These are phyloP conservation scores for Patella vulgata DNA, from an alignment of 1,140 invertebrate species.

Conservation along the genomic window DNA sequence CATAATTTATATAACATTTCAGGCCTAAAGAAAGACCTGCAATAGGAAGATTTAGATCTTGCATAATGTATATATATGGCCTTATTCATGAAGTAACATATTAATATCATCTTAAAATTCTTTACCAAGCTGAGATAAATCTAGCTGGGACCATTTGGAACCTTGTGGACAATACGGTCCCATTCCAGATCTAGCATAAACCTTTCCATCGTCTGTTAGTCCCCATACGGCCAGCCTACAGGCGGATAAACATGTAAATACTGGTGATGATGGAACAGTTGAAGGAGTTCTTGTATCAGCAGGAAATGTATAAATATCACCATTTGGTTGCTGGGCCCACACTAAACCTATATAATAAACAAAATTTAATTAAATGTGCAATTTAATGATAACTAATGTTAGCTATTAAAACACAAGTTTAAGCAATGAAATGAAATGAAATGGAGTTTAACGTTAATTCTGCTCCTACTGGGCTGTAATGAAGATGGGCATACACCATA, in stretches of 20 bases:
- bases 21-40: no score
- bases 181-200: constrained; percentile 68
- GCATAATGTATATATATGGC: no score
- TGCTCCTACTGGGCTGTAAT: no score
- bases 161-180: constrained; percentile 61
- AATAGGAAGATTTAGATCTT: no score
- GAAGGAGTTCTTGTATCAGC: constrained; percentile 38
- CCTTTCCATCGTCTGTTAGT: constrained; percentile 63
- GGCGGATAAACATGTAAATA: constrained; percentile 60
- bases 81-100: no score
- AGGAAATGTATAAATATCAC: constrained; percentile 65
- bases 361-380: neutral
- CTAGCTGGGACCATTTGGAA: constrained; percentile 65
- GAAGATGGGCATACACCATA: no score
- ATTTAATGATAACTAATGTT: constrained; percentile 3
- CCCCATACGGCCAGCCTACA: constrained; percentile 68
- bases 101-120: no score
- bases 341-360: constrained; percentile 56
- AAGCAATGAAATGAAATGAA: no score
- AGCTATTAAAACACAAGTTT: neutral
- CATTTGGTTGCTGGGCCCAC: constrained; percentile 65
- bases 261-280: constrained; percentile 18
- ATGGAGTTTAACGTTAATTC: no score
- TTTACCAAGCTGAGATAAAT: constrained; percentile 68
- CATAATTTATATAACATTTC: no score